These are phyloP conservation scores for Ligdia adustata DNA, from an alignment of 2,888 invertebrate genomes.

Conservation along the genomic window DNA sequence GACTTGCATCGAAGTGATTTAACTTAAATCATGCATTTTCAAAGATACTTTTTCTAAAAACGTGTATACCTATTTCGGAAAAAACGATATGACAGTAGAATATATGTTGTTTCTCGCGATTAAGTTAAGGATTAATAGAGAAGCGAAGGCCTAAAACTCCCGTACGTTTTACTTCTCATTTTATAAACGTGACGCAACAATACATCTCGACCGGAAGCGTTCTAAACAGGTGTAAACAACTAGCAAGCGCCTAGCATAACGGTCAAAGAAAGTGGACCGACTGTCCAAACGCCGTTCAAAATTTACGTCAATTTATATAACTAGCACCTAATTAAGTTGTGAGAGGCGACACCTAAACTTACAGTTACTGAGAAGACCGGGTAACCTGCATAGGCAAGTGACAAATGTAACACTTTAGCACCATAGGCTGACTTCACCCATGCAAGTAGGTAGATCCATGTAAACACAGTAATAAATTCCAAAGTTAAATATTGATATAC, in stretches of 20 bases:
- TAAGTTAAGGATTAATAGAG: no score
- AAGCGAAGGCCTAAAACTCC: no score
- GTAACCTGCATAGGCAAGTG: conserved; percentile 70
- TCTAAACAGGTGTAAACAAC: conserved; percentile 47
- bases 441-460: no score
- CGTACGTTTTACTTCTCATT: not conserved
- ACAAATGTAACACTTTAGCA: conserved; percentile 64
- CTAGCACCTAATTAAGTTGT: conserved; percentile 69
- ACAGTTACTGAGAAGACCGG: conserved; percentile 77
- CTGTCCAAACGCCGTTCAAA: conserved; percentile 52
- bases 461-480: no score
- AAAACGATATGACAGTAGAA: no score
- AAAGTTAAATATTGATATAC: no score
- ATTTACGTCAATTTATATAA: conserved; percentile 75
- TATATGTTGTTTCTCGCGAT: no score
- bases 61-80: no score
- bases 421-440: no score
- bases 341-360: conserved; percentile 68
- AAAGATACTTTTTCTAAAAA: conserved; percentile 9
- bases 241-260: conserved; percentile 47
- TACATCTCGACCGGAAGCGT: conserved; percentile 38
- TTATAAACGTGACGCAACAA: conserved; percentile 43
- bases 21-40: conserved; percentile 4
- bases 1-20: conserved; percentile 31
- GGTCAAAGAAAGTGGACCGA: conserved; percentile 68